These are phyloP conservation scores for Lutjanus argentimaculatus DNA, from an alignment of 2,797 vertebrate genomes.

Conservation along the genomic window DNA sequence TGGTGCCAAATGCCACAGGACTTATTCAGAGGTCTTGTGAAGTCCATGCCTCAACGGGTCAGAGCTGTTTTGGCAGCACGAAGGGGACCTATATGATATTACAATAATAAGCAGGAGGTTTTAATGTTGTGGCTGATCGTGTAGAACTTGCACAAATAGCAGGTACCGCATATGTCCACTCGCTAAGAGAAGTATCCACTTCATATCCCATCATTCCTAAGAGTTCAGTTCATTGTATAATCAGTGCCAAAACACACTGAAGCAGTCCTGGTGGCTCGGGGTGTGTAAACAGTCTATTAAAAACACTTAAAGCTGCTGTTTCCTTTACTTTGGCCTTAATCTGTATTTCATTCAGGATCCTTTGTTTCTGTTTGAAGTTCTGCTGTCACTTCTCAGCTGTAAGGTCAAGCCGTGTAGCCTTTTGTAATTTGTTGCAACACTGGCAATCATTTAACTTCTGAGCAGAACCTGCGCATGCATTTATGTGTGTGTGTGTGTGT, in stretches of 20 bases:
- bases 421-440: constrained; percentile 54
- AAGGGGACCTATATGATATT: too few species aligned
- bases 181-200: constrained; percentile 7
- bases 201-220: constrained; percentile 13
- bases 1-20: too few species aligned
- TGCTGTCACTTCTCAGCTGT: constrained; percentile 30
- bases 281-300: constrained; percentile 37
- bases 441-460: constrained; percentile 52
- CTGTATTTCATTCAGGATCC: constrained; percentile 25
- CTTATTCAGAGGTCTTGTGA: too few species aligned
- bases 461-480: constrained; percentile 34
- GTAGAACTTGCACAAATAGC: neutral
- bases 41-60: too few species aligned
- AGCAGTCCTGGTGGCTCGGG: constrained; percentile 13
- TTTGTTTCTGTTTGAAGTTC: constrained; percentile 37
- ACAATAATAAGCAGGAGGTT: too few species aligned
- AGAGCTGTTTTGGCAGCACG: too few species aligned
- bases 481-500: constrained; percentile 7
- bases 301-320: constrained; percentile 29
- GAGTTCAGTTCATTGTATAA: constrained; percentile 9
- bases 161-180: neutral
- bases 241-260: constrained; percentile 18
- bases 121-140: too few species aligned
- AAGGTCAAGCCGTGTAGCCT: constrained; percentile 35
- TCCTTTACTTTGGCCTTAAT: constrained; percentile 37